Percentiles rank a stretch among this genome's conserved stretches.
Evolutionary conservation across 2,888 invertebrate species (phyloP).

Genomic region (Melieria crassipennis): DNA sequence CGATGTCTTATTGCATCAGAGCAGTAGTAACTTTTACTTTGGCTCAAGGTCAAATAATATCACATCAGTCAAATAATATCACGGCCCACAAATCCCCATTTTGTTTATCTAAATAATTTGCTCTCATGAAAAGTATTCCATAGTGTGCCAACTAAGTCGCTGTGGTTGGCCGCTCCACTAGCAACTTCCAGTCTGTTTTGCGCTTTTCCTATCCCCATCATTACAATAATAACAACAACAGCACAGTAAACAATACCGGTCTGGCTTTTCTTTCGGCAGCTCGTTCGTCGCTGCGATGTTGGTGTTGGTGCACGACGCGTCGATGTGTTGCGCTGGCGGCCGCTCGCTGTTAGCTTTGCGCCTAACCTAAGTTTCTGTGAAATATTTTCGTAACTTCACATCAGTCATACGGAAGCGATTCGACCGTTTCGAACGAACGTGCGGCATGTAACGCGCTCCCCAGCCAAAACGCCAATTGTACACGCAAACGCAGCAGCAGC

Average conservation of each 20-base stretch:
- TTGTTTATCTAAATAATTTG: no score
- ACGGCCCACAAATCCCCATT: no score
- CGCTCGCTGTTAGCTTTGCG: conserved; percentile 7
- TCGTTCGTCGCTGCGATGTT: conserved; percentile 19
- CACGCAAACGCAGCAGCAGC: conserved; percentile 18
- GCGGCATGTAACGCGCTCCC: conserved; percentile 16
- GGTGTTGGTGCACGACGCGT: conserved; percentile 21
- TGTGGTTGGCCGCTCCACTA: no score
- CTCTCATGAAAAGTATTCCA: no score
- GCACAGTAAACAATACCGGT: neutral
- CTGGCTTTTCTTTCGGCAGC: conserved; percentile 9
- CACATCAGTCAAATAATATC: no score
- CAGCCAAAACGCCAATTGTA: neutral
- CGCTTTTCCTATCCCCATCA: neutral
- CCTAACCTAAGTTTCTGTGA: conserved; percentile 11
- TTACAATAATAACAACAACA: neutral
- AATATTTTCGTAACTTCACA: conserved; percentile 31
- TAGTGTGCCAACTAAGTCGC: no score
- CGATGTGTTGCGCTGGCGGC: neutral
- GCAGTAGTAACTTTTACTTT: no score
- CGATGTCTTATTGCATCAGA: no score
- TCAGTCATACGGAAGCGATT: conserved; percentile 55
- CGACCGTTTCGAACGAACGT: conserved; percentile 41
- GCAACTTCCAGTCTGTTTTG: conserved; percentile 2
- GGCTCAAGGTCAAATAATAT: no score